phyloP scores from a whole-genome alignment of 2,113 vertebrate species.

The Centropus unirufus region DNA sequence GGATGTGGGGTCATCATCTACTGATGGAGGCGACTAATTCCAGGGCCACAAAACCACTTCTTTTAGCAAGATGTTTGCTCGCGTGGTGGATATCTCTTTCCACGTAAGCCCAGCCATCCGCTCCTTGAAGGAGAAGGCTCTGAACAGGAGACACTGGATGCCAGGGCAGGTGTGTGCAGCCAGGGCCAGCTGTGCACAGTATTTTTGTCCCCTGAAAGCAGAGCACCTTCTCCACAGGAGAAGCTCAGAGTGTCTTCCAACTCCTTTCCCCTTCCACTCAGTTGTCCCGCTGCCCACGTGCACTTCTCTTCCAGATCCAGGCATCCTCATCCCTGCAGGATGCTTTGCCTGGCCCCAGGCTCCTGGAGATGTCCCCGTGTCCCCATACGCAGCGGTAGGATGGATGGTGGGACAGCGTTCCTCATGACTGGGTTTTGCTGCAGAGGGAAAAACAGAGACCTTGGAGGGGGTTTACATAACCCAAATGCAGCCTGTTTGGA shows the following conservation, averaged over 20 bases:
- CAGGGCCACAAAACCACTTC: neutral
- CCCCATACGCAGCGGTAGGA: neutral
- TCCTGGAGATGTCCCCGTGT: neutral
- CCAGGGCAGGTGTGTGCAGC: neutral
- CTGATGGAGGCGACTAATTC: neutral
- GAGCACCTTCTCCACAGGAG: neutral
- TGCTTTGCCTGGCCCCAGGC: neutral
- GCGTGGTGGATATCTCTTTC: neutral
- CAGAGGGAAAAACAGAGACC: neutral
- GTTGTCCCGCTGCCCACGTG: neutral
- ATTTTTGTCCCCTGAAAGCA: neutral
- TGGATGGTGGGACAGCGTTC: neutral
- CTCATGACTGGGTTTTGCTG: neutral
- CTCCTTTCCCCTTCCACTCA: fast-evolving
- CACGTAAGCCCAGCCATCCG: neutral
- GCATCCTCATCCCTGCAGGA: neutral
- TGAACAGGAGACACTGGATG: neutral
- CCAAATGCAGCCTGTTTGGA: neutral
- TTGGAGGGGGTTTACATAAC: neutral
- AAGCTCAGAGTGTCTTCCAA: neutral
- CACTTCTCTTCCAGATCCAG: neutral
- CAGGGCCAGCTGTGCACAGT: neutral
- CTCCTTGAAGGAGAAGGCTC: neutral
- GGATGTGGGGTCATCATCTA: neutral
- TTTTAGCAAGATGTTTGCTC: neutral